phyloP scores from a whole-genome alignment of 2,113 vertebrate genomes.

The Haplochromis vanheusdeni region DNA sequence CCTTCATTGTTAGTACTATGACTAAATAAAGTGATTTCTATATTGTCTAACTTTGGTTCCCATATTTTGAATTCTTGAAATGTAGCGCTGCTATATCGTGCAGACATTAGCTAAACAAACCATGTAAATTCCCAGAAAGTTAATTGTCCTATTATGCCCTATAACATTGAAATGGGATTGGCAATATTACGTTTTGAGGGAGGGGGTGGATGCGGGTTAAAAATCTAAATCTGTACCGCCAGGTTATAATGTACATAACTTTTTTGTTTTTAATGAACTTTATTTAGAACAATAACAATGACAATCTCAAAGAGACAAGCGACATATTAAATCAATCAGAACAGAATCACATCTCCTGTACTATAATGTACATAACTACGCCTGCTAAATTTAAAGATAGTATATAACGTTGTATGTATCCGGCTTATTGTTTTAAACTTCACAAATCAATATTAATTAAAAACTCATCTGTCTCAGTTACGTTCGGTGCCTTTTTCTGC shows the following conservation, averaged over 20 bases:
- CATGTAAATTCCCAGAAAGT: no score
- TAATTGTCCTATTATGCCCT: background rate
- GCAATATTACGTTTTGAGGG: background rate
- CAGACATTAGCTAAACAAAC: background rate
- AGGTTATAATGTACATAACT: background rate
- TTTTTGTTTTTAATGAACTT: no score
- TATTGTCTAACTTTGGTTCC: background rate
- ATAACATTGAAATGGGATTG: background rate
- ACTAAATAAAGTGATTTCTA: background rate
- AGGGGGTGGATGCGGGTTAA: background rate
- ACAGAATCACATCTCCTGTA: no score
- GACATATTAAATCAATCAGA: no score
- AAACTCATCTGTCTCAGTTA: background rate
- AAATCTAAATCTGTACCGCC: background rate
- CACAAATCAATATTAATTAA: background rate
- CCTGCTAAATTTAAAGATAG: background rate
- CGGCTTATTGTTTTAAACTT: background rate
- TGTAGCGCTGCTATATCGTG: accelerated
- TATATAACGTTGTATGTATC: background rate
- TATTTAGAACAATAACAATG: no score
- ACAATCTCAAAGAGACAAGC: no score
- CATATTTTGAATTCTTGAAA: background rate
- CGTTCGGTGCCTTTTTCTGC: background rate
- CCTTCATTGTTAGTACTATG: background rate
- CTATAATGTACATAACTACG: background rate